A percentile compares a stretch with the other conserved stretches of the same genome.
These are phyloP conservation scores for Etheostoma spectabile DNA, from an alignment of 2,113 vertebrate species.

Conservation along the genomic window DNA sequence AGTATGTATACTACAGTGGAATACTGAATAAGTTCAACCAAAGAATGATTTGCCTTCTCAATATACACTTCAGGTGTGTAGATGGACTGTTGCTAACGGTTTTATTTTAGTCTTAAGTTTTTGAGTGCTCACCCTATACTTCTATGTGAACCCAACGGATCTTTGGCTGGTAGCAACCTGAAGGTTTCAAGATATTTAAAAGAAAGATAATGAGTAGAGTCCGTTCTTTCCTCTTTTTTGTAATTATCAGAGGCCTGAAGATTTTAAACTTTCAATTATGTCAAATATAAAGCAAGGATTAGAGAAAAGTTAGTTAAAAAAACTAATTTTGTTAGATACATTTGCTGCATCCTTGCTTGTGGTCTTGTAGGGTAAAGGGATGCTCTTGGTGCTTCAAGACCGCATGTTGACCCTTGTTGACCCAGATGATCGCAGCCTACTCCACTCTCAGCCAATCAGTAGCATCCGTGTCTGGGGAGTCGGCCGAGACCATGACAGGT, in stretches of 20 bases:
- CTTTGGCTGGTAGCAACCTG: background rate
- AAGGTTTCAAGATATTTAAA: background rate
- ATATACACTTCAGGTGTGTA: background rate
- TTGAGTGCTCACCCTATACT: background rate
- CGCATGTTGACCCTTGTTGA: conserved; percentile 94
- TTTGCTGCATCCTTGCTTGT: background rate
- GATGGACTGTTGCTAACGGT: background rate
- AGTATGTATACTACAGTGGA: background rate
- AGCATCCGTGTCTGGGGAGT: conserved; percentile 98
- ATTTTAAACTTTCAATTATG: background rate
- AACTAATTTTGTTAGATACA: too few relatives aligned
- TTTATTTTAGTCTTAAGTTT: background rate
- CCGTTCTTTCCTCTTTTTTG: background rate
- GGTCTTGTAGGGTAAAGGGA: conserved; percentile 90
- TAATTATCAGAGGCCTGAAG: background rate
- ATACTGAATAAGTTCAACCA: background rate
- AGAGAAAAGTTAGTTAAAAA: background rate
- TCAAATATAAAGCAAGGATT: background rate
- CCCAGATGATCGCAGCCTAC: conserved; percentile 92
- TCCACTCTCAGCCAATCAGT: conserved; percentile 95
- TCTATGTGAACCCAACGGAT: background rate
- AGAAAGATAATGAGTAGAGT: background rate
- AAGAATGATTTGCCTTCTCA: background rate
- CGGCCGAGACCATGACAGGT: conserved; percentile 97
- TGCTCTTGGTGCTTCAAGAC: conserved; percentile 95